Base-by-base conservation (phyloP, 2,888 invertebrate species). In the Lamellibrachia columna region DNA sequence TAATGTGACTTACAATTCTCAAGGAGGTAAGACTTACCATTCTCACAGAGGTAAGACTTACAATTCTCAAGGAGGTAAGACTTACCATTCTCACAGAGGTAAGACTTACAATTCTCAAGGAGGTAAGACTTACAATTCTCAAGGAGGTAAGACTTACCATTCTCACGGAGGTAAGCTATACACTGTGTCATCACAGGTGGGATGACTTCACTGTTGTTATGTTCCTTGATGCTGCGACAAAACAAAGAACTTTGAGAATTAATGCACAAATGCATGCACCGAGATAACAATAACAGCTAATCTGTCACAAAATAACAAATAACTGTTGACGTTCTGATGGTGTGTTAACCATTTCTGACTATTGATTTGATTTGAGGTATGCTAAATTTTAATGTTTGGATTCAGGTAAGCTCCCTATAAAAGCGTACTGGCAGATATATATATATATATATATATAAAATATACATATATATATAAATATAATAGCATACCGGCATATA, bases 181-280 rank as follows among this genome's bases (percentile, higher is more conserved):
- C 99, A 99, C 95, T 98, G 98, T 94, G 98, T 97, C 58, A 99
- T 98, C 92, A 99, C 98, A 0, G 99, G 99, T 92, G 99, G 99
- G 95, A 99, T 98, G 7, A 98, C 97, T 95, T 97, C 97, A 52
- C 98, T 98, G 22, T 97, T 96, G 96, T 99, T 98, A 96, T 99
- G 98, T 93, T 98, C 98, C 96, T 98, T 98, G 93, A 99, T 99
- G 96, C 97, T 97, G 95, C 28, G 95, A 95, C 92, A 95, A 94
- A 22, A 75, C n/a, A 22, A 75, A 92, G 92, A 92, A 90, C n/a
- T 90, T 40, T 90, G 9, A 90, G n/a, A 28, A 90, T 40, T 90
- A 52, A n/a, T 40, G 9, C 52, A 90, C 90, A 90, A n/a, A 15
- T 2, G 9, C 90, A 22, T 2, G 90, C 52, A 15, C 8, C 2